Conservation (phyloP, 2,113 vertebrate species). For the Tetrao urogallus region DNA sequence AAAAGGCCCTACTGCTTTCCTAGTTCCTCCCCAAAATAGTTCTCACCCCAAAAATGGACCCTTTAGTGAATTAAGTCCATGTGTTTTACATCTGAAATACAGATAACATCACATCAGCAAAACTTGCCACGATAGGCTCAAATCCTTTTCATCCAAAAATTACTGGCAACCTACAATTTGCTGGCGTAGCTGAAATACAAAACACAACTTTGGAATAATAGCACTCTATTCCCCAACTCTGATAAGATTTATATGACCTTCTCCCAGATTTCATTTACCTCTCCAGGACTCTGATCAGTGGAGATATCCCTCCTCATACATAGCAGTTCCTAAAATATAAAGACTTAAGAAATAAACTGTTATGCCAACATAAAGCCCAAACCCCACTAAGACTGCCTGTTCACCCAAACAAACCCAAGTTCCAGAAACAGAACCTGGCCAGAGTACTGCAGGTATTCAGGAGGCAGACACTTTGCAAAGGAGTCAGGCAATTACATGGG, state of each 20-base stretch:
- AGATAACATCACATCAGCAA: constrained; percentile 16
- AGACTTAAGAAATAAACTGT: neutral
- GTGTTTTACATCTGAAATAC: constrained; percentile 16
- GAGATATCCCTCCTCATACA: neutral
- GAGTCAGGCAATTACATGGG: neutral
- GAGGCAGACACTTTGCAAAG: neutral
- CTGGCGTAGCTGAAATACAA: constrained; percentile 6
- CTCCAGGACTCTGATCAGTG: neutral
- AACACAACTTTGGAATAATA: neutral
- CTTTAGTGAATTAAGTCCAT: neutral
- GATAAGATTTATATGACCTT: neutral
- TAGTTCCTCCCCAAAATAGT: neutral
- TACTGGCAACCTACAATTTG: constrained; percentile 3
- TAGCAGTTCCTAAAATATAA: neutral
- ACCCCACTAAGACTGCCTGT: neutral
- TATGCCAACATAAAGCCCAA: neutral
- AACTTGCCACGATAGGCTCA: neutral
- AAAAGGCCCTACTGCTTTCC: neutral
- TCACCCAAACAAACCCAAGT: constrained; percentile 8
- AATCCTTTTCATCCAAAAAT: neutral
- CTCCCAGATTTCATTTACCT: neutral
- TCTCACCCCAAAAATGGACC: neutral
- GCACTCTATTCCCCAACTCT: neutral
- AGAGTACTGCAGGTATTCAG: neutral
- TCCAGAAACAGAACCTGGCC: neutral